These are phyloP conservation scores for Lacerta viridis DNA, from an alignment of 2,797 vertebrate species.

Conservation along the genomic window DNA sequence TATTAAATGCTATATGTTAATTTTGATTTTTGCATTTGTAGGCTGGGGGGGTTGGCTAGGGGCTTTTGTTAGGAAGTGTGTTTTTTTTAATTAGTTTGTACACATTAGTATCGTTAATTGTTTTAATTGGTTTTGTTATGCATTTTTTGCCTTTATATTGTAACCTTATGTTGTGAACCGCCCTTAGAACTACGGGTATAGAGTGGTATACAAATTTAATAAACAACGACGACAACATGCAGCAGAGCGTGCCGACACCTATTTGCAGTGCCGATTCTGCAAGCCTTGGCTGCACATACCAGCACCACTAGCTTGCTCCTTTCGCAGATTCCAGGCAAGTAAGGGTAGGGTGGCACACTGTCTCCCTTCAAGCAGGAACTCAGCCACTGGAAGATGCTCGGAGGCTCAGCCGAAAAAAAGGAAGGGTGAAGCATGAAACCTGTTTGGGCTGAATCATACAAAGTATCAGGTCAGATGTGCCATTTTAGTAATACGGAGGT, in stretches of 20 bases:
- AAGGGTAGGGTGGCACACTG: slow-evolving; percentile 87
- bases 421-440: slow-evolving; percentile 89
- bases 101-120: too few relatives aligned
- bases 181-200: too few relatives aligned
- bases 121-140: too few relatives aligned
- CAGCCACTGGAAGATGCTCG: slow-evolving; percentile 94
- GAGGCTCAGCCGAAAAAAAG: slow-evolving; percentile 90
- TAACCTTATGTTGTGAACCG: too few relatives aligned
- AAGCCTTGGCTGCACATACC: slow-evolving; percentile 79
- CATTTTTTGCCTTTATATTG: too few relatives aligned
- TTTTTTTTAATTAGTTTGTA: too few relatives aligned
- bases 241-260: not conserved
- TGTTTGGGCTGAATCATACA: slow-evolving; percentile 84
- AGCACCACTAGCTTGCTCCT: slow-evolving; percentile 93
- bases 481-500: not conserved
- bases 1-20: too few relatives aligned
- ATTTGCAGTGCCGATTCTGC: not conserved
- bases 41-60: too few relatives aligned
- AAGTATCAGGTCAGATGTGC: slow-evolving; percentile 13
- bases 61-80: too few relatives aligned
- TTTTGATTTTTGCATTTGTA: too few relatives aligned
- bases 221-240: not conserved
- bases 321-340: slow-evolving; percentile 91
- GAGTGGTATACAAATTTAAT: too few relatives aligned
- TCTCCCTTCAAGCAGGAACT: slow-evolving; percentile 91